phyloP scores from a whole-genome alignment of 1,140 invertebrate genomes.

The Chionoecetes opilio region DNA sequence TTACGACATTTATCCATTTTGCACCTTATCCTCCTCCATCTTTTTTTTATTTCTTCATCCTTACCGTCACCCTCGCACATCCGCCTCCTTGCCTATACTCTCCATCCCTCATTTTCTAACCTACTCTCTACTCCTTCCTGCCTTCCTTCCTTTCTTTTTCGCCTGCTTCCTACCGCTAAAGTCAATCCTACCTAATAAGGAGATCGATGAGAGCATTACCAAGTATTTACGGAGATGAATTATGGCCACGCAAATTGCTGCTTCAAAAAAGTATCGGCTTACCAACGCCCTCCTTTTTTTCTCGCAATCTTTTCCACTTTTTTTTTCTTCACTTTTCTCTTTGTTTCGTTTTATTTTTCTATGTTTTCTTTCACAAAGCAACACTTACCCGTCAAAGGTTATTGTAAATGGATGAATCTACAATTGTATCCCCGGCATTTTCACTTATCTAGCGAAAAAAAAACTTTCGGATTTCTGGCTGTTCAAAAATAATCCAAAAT shows the following conservation, averaged over 20 bases:
- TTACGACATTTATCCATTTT: not conserved
- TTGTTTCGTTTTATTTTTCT: not conserved
- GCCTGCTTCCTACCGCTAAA: not conserved
- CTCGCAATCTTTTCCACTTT: not conserved
- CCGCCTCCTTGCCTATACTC: not conserved
- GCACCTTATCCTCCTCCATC: not conserved
- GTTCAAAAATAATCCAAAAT: too few species aligned
- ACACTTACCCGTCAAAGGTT: too few species aligned
- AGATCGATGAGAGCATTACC: conserved; percentile 32
- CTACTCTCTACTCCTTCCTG: not conserved
- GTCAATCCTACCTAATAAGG: conserved; percentile 5
- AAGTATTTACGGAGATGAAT: conserved; percentile 15
- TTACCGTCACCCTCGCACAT: not conserved
- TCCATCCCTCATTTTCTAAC: not conserved
- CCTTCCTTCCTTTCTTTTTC: not conserved
- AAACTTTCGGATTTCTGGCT: too few species aligned
- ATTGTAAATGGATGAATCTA: too few species aligned
- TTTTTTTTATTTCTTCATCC: not conserved
- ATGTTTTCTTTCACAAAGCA: not conserved
- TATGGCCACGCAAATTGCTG: not conserved
- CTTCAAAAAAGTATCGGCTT: not conserved
- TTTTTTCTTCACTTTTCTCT: not conserved
- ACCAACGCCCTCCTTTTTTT: not conserved
- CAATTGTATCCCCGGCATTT: too few species aligned
- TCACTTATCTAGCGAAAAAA: too few species aligned